These are phyloP conservation scores for Rhyacophila brunnea DNA, from an alignment of 1,140 invertebrate genomes.

Conservation along the genomic window DNA sequence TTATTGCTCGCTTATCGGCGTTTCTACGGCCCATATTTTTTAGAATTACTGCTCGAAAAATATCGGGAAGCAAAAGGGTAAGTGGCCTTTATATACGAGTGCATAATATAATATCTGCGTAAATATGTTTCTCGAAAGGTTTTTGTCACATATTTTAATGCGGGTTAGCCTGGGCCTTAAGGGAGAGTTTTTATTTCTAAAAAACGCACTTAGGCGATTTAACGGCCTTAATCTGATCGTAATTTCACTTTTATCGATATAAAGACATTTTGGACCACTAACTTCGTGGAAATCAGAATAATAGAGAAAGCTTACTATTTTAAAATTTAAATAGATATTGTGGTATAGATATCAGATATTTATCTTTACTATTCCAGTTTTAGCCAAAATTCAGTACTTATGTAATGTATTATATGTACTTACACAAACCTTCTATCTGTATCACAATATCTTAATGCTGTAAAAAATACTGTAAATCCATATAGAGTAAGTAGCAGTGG, in stretches of 20 bases:
- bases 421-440: too few relatives aligned
- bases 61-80: slow-evolving; percentile 27
- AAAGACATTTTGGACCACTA: too few relatives aligned
- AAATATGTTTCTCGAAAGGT: slow-evolving; percentile 5
- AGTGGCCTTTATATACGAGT: not conserved
- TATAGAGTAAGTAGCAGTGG: too few relatives aligned
- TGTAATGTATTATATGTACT: too few relatives aligned
- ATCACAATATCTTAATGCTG: too few relatives aligned
- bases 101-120: not conserved
- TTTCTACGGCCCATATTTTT: slow-evolving; percentile 35
- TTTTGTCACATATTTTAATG: slow-evolving; percentile 21
- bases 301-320: too few relatives aligned
- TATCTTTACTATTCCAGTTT: too few relatives aligned
- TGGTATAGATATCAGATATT: too few relatives aligned
- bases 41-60: slow-evolving; percentile 34
- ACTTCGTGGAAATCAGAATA: too few relatives aligned
- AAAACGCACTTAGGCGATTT: slow-evolving; percentile 12
- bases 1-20: slow-evolving; percentile 36
- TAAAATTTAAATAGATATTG: too few relatives aligned
- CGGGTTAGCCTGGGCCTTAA: slow-evolving; percentile 1
- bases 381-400: too few relatives aligned
- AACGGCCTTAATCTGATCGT: slow-evolving; percentile 23
- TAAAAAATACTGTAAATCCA: too few relatives aligned
- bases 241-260: slow-evolving; percentile 13
- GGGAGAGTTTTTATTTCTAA: slow-evolving; percentile 24